phyloP scores from a whole-genome alignment of 2,113 vertebrate species.

The Scophthalmus maximus region DNA sequence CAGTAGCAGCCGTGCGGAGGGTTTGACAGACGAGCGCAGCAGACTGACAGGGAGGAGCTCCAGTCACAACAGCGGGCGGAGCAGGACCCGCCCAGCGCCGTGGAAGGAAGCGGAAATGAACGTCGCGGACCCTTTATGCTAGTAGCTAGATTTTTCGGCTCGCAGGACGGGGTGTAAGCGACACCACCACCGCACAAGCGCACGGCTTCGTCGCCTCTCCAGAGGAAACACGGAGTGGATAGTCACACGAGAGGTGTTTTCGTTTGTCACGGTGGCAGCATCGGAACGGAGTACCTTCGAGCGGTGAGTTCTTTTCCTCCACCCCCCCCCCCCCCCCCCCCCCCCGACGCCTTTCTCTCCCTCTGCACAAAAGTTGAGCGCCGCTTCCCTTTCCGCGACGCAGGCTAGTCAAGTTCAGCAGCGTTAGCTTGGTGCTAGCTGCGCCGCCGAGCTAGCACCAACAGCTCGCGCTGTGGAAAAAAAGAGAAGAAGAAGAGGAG shows the following conservation, averaged over 20 bases:
- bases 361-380: conserved; percentile 39
- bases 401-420: conserved; percentile 55
- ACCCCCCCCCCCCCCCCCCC: no score
- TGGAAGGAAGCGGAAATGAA: conserved; percentile 82
- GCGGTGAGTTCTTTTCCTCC: conserved; percentile 74
- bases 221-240: conserved; percentile 58
- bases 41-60: conserved; percentile 61
- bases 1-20: no score
- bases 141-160: conserved; percentile 63
- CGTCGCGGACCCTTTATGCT: conserved; percentile 62
- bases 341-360: not conserved
- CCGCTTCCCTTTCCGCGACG: conserved; percentile 44
- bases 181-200: conserved; percentile 47
- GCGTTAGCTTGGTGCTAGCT: conserved; percentile 24
- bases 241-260: conserved; percentile 2
- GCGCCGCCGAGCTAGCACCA: conserved; percentile 60
- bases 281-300: conserved; percentile 51
- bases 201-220: conserved; percentile 27
- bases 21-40: conserved; percentile 21
- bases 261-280: conserved; percentile 21
- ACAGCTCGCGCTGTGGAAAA: conserved; percentile 51
- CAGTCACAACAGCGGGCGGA: conserved; percentile 35
- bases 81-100: conserved; percentile 47
- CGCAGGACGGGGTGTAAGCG: conserved; percentile 55
- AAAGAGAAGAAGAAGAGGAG: no score